Conservation (phyloP, 2,797 vertebrate species). For the Argya squamiceps region DNA sequence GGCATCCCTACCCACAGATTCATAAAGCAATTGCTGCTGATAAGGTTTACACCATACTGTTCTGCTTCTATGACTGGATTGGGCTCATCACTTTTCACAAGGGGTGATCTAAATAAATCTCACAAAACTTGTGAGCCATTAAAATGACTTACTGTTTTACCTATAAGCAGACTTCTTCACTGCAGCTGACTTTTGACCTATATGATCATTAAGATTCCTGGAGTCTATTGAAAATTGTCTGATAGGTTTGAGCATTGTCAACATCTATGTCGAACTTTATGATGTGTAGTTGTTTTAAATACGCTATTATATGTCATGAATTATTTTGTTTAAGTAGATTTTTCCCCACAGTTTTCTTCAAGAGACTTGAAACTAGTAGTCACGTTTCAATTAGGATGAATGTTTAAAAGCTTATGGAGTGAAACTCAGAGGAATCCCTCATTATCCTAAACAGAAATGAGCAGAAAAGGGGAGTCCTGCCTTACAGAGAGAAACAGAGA, state of each 20-base stretch:
- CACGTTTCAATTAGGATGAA: neutral
- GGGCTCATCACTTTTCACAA: neutral
- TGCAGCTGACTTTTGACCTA: neutral
- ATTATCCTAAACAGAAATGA: neutral
- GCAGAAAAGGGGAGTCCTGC: neutral
- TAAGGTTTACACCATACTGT: accelerated
- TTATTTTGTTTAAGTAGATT: neutral
- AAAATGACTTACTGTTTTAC: neutral
- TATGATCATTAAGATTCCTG: neutral
- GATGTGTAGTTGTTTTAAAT: neutral
- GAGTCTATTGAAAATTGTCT: neutral
- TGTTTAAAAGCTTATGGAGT: neutral
- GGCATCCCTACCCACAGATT: neutral
- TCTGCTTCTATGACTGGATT: neutral
- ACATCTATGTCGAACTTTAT: neutral
- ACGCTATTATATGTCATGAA: neutral
- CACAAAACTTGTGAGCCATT: neutral
- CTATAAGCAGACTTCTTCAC: neutral
- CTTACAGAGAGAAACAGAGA: neutral
- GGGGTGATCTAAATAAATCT: neutral
- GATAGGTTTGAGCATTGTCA: neutral
- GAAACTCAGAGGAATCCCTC: neutral
- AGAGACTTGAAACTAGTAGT: neutral
- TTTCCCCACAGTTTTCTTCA: neutral
- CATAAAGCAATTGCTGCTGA: neutral